Evolutionary conservation across 92 coral and sea anemone genomes (phyloP).

Genomic region (Epizoanthus stellaris): DNA sequence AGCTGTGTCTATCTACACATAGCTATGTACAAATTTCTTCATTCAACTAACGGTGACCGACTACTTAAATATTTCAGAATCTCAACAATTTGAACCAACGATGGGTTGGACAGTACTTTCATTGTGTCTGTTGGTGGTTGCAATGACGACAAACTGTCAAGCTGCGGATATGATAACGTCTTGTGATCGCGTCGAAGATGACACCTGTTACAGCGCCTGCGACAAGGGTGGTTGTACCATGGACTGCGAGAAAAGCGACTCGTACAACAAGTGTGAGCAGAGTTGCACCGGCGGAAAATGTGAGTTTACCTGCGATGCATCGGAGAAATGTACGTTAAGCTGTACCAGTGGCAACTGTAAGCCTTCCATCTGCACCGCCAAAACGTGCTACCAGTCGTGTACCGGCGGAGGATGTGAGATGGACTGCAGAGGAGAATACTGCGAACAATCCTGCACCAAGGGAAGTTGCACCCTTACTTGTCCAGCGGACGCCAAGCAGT

Average conservation of each 20-base stretch:
- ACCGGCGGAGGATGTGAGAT: conserved; percentile 45
- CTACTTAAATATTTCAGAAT: no score
- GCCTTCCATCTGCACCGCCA: conserved; percentile 12
- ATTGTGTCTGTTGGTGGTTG: no score
- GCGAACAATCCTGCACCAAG: conserved; percentile 36
- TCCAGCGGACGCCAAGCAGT: conserved; percentile 17
- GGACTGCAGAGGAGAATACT: conserved; percentile 29
- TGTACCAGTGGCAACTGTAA: conserved; percentile 24
- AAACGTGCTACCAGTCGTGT: conserved; percentile 2
- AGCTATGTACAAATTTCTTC: no score
- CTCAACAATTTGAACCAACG: no score
- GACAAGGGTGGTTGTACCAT: background rate
- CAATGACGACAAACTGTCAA: no score
- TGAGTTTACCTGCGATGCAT: conserved; percentile 4
- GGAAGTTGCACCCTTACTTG: conserved; percentile 27
- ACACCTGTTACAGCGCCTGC: no score
- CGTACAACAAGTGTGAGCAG: conserved; percentile 24
- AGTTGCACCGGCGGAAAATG: conserved; percentile 45
- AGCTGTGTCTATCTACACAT: no score
- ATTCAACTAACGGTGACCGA: no score
- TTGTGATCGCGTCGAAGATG: no score
- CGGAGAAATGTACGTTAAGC: conserved; percentile 16
- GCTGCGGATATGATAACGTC: background rate
- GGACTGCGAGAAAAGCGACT: background rate
- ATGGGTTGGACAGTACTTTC: no score